Evolutionary conservation across 2,888 invertebrate species (phyloP).

Genomic region (Conomelus anceps): DNA sequence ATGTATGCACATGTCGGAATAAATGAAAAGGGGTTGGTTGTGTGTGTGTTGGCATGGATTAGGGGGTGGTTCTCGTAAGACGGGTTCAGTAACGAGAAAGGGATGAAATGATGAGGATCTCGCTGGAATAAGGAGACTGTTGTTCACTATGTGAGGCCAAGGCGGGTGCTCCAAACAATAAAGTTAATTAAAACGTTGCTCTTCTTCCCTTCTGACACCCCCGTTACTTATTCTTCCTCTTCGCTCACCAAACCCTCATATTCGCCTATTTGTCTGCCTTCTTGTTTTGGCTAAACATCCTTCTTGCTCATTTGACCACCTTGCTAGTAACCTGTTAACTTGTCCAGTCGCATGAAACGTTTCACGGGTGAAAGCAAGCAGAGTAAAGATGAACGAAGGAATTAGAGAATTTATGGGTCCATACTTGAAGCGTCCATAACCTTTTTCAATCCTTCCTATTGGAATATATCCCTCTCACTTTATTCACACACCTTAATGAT

Average conservation of each 20-base stretch:
- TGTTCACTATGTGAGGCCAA: background rate
- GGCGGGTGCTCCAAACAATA: background rate
- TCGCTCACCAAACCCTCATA: background rate
- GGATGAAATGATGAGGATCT: background rate
- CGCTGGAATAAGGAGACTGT: background rate
- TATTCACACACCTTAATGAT: no score
- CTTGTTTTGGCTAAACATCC: background rate
- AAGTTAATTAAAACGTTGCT: background rate
- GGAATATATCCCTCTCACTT: no score
- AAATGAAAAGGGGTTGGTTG: background rate
- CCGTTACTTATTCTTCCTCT: background rate
- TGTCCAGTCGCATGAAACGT: background rate
- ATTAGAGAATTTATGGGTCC: no score
- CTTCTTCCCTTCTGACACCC: background rate
- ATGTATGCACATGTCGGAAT: background rate
- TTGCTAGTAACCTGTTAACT: background rate
- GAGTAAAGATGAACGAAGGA: no score
- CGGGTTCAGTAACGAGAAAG: background rate
- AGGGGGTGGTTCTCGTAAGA: background rate
- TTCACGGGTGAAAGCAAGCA: no score
- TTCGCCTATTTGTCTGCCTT: background rate
- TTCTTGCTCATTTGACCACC: background rate
- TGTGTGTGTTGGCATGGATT: background rate
- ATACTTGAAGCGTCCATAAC: no score
- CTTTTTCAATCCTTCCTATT: no score